Base-by-base conservation (phyloP, 2,888 invertebrate species). In the Schizotus pectinicornis region DNA sequence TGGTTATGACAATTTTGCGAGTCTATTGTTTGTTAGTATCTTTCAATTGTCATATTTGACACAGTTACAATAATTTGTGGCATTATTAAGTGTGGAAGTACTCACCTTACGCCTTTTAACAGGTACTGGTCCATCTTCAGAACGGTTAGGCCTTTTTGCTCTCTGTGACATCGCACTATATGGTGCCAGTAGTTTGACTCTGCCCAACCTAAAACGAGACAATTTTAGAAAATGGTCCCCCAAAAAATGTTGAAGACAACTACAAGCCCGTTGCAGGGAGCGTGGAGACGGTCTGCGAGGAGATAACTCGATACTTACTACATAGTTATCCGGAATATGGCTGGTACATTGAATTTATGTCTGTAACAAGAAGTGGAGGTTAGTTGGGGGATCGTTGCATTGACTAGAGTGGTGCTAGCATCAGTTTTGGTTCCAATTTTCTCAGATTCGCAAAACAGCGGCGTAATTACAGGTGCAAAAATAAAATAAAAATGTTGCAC, bases 61-160 rank as follows among this genome's bases (percentile, higher is more conserved):
- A 22, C n/a, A 22, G 3, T 22, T 22, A 22, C 22, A n/a, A 33
- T 33, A 33, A 7, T 33, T 33, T 33, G n/a, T 2, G 35, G n/a
- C 11, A 11, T 6, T 11, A 31, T 7, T 7, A 2, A n/a, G 1
- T 7, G 34, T 12, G 13, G 58, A 48, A 68, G 83, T 82, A 78
- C 87, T 84, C 77, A 89, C 89, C 82, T 90, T 89, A 75, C 89
- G 88, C 82, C 89, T 85, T 82, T 90, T 90, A 77, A 86, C 83
- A 77, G 88, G 86, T 80, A 86, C 85, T 78, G 86, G 82, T 80
- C 85, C 85, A 85, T 86, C 86, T 76, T 86, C 86, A 80, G 82
- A 81, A 80, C 87, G 86, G 82, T 87, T 88, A 81, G 87, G 85
- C 84, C 88, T 85, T 81, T 89, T 89, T 79, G 85, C 87, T 85